These are phyloP conservation scores for Sminthurinus aureus DNA, from an alignment of 2,888 invertebrate species.

Conservation along the genomic window DNA sequence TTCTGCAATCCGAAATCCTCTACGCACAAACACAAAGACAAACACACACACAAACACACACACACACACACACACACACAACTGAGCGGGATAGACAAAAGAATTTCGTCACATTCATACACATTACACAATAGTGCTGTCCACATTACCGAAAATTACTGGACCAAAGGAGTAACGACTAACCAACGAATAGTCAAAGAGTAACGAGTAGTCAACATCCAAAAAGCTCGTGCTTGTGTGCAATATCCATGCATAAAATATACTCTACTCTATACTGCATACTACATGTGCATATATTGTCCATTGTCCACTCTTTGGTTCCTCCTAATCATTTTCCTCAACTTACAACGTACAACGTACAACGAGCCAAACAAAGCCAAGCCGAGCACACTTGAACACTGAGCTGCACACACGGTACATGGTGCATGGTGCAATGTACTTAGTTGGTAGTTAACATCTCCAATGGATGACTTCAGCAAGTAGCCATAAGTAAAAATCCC, in stretches of 20 bases:
- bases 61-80: background rate
- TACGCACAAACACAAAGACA: too few relatives aligned
- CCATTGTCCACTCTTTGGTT: too few relatives aligned
- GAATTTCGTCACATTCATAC: conserved; percentile 1
- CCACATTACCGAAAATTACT: background rate
- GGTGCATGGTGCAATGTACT: background rate
- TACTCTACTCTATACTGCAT: too few relatives aligned
- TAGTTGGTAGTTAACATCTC: too few relatives aligned
- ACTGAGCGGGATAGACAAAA: background rate
- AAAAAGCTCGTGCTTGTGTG: background rate
- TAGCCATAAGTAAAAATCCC: conserved; percentile 1
- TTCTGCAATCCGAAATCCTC: background rate
- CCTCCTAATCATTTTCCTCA: too few relatives aligned
- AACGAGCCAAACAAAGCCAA: background rate
- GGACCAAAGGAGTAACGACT: too few relatives aligned
- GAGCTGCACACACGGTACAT: too few relatives aligned
- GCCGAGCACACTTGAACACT: background rate
- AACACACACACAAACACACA: background rate
- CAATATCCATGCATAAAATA: background rate
- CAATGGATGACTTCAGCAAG: background rate
- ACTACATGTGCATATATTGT: too few relatives aligned
- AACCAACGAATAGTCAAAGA: background rate
- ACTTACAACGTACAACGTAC: background rate
- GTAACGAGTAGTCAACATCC: background rate
- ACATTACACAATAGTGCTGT: background rate